phyloP scores from a whole-genome alignment of 2,888 invertebrate genomes.

The Lepidochrysops patricia region DNA sequence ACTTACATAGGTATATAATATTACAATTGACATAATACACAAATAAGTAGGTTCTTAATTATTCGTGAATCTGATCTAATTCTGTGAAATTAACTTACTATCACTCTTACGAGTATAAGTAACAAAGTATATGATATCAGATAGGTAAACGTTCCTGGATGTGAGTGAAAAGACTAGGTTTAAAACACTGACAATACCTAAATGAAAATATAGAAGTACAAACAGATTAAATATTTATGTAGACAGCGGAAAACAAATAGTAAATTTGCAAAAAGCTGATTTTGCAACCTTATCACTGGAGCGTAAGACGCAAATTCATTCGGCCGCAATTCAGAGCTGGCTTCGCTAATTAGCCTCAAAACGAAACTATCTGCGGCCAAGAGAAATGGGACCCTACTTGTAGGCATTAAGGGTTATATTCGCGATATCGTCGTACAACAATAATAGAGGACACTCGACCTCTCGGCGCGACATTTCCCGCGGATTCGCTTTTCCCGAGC shows the following conservation, averaged over 20 bases:
- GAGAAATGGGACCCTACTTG: constrained; percentile 31
- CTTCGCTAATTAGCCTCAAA: constrained; percentile 67
- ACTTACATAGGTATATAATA: too few species aligned
- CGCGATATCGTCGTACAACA: constrained; percentile 25
- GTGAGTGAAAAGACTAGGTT: too few species aligned
- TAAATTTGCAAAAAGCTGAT: constrained; percentile 18
- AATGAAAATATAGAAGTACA: too few species aligned
- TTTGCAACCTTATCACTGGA: constrained; percentile 24
- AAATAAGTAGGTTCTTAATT: too few species aligned
- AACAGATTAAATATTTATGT: constrained; percentile 27
- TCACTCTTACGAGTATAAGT: too few species aligned
- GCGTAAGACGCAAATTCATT: constrained; percentile 40
- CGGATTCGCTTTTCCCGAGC: constrained; percentile 36
- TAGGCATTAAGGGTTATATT: constrained; percentile 33
- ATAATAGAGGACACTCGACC: constrained; percentile 68
- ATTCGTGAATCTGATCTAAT: too few species aligned
- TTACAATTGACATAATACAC: too few species aligned
- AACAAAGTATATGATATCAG: too few species aligned
- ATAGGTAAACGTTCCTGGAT: too few species aligned
- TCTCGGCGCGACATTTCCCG: constrained; percentile 50
- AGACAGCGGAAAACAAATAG: constrained; percentile 27
- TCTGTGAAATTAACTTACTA: too few species aligned
- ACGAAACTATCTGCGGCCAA: constrained; percentile 35
- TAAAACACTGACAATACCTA: too few species aligned
- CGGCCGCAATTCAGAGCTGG: constrained; percentile 35